A percentile compares a stretch with the other conserved stretches of the same genome.
These are phyloP conservation scores for Pammene fasciana DNA, from an alignment of 2,888 invertebrate species.

Conservation along the genomic window DNA sequence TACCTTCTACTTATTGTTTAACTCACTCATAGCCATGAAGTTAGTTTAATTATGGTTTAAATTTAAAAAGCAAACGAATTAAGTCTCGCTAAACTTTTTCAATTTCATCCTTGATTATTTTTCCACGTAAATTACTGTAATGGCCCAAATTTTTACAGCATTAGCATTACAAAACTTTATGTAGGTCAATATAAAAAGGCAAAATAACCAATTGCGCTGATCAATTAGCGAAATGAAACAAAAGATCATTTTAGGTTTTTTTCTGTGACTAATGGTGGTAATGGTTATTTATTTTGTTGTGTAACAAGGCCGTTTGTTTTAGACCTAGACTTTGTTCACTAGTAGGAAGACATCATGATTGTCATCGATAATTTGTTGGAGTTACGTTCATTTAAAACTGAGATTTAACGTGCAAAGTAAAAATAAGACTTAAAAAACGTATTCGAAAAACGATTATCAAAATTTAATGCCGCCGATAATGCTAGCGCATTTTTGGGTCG, in stretches of 20 bases:
- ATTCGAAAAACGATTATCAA: no score
- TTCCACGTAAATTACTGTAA: slow-evolving; percentile 13
- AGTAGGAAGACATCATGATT: background rate
- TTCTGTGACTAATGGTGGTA: slow-evolving; percentile 31
- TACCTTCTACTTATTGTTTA: no score
- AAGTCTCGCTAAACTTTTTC: background rate
- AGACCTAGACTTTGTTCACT: slow-evolving; percentile 9
- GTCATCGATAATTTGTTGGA: background rate
- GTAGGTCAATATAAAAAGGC: slow-evolving; percentile 35
- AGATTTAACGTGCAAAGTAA: background rate
- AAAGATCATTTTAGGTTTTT: slow-evolving; percentile 32
- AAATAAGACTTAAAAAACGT: background rate
- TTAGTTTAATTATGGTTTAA: no score
- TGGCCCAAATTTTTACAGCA: slow-evolving; percentile 5
- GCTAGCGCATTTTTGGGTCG: no score
- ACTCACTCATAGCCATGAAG: no score
- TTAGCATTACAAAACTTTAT: slow-evolving; percentile 17
- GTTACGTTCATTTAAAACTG: background rate
- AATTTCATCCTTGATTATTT: slow-evolving; percentile 32
- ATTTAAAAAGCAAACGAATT: background rate
- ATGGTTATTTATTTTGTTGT: slow-evolving; percentile 18
- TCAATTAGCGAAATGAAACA: slow-evolving; percentile 33
- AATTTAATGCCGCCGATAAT: no score
- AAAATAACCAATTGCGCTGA: slow-evolving; percentile 26
- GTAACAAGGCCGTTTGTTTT: slow-evolving; percentile 29